Conservation (phyloP, 2,113 vertebrate species). For the Onychostruthus taczanowskii region DNA sequence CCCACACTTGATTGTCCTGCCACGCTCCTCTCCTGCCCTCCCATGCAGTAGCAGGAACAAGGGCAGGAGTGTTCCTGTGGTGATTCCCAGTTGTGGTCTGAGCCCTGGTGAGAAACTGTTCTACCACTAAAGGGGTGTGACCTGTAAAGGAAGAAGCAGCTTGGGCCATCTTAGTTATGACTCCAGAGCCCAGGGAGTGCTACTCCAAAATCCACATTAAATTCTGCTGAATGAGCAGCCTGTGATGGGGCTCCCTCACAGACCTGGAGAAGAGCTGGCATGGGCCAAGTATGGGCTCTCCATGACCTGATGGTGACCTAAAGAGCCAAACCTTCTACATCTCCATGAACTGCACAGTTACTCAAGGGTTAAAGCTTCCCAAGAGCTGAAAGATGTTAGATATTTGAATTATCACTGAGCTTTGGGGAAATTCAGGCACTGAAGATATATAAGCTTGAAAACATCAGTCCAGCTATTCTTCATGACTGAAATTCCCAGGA, state of each 20-base stretch:
- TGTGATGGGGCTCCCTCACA: not conserved
- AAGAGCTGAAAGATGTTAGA: not conserved
- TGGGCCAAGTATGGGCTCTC: not conserved
- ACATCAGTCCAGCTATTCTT: not conserved
- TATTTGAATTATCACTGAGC: not conserved
- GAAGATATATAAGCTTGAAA: not conserved
- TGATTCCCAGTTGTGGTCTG: not conserved
- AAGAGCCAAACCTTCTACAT: not conserved
- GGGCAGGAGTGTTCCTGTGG: not conserved
- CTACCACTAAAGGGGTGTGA: not conserved
- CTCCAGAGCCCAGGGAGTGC: not conserved
- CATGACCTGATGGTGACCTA: not conserved
- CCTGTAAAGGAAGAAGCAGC: not conserved
- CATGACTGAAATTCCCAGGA: not conserved
- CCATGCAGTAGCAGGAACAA: not conserved
- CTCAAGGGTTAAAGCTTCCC: not conserved
- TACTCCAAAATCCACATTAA: not conserved
- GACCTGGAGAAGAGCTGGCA: not conserved
- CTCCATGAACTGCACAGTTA: not conserved
- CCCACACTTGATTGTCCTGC: not conserved
- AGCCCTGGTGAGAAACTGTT: not conserved
- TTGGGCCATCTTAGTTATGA: not conserved
- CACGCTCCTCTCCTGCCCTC: not conserved
- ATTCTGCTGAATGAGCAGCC: not conserved
- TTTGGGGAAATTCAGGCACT: not conserved